phyloP scores from a whole-genome alignment of 2,797 vertebrate genomes.

The Aldrovandia affinis region DNA sequence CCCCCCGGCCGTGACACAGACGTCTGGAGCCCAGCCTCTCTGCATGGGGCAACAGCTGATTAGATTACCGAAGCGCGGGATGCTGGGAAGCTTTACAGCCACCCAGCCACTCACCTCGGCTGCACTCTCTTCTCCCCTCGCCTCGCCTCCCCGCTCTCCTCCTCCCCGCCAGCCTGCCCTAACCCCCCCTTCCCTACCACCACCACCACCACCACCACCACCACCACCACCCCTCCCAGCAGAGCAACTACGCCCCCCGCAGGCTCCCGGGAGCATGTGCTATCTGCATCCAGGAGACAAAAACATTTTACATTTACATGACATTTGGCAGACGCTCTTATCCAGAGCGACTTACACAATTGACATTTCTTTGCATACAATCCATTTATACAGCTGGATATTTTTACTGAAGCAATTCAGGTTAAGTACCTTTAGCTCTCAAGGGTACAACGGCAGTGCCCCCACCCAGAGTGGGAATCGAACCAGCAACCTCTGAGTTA shows the following conservation, averaged over 20 bases:
- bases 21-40: conserved; percentile 34
- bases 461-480: too few relatives aligned
- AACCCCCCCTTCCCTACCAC: conserved; percentile 21
- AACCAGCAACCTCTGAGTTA: too few relatives aligned
- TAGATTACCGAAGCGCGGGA: conserved; percentile 60
- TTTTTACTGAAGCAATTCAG: too few relatives aligned
- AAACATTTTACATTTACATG: not conserved
- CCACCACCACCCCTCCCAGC: conserved; percentile 8
- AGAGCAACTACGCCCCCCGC: conserved; percentile 64
- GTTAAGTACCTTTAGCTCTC: too few relatives aligned
- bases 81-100: conserved; percentile 57
- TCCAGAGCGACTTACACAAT: too few relatives aligned
- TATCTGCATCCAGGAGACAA: not conserved
- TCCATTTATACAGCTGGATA: too few relatives aligned
- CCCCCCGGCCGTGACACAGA: conserved; percentile 22
- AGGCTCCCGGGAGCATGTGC: conserved; percentile 47
- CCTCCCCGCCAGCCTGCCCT: too few relatives aligned
- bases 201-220: not conserved
- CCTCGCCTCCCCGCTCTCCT: not conserved
- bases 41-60: conserved; percentile 58
- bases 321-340: too few relatives aligned
- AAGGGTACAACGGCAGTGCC: too few relatives aligned
- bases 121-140: conserved; percentile 55
- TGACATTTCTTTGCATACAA: too few relatives aligned
- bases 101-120: conserved; percentile 65